Percentiles rank a stretch among this genome's conserved stretches.
These are phyloP conservation scores for Cynopterus sphinx DNA, from an alignment of 2,797 vertebrate genomes.

Conservation along the genomic window DNA sequence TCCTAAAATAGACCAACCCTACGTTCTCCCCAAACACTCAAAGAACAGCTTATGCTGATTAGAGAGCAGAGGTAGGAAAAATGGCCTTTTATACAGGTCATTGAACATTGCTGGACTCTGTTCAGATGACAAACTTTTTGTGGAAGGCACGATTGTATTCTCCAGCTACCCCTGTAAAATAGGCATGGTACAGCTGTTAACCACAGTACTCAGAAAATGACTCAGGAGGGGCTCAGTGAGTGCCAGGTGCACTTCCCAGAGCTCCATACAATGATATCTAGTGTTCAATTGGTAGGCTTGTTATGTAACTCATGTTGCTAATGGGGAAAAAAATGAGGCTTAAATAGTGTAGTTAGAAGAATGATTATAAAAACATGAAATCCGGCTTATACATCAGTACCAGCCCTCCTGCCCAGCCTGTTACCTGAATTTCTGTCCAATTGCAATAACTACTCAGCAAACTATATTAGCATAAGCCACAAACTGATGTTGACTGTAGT, in stretches of 20 bases:
- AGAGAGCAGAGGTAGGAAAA: not conserved
- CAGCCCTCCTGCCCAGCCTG: not conserved
- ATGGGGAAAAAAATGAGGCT: not conserved
- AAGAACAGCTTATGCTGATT: slow-evolving; percentile 33
- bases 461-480: not conserved
- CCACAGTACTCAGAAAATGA: not conserved
- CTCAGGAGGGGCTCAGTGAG: not conserved
- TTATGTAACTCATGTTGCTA: not conserved
- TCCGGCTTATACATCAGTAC: not conserved
- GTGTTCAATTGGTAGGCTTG: not conserved
- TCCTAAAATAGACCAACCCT: not conserved
- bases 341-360: not conserved
- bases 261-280: not conserved
- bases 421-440: not conserved
- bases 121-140: not conserved
- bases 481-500: not conserved
- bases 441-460: not conserved
- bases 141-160: not conserved
- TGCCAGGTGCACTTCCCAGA: not conserved
- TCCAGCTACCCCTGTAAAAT: not conserved
- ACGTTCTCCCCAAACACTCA: not conserved
- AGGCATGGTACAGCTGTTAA: not conserved
- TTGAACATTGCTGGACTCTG: not conserved
- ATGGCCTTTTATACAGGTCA: not conserved
- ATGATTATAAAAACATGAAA: not conserved